Evolutionary conservation across 2,888 invertebrate species (phyloP), one percentile per base, ranked within the genome.

Genomic region (Mimumesa dahlbomi): DNA sequence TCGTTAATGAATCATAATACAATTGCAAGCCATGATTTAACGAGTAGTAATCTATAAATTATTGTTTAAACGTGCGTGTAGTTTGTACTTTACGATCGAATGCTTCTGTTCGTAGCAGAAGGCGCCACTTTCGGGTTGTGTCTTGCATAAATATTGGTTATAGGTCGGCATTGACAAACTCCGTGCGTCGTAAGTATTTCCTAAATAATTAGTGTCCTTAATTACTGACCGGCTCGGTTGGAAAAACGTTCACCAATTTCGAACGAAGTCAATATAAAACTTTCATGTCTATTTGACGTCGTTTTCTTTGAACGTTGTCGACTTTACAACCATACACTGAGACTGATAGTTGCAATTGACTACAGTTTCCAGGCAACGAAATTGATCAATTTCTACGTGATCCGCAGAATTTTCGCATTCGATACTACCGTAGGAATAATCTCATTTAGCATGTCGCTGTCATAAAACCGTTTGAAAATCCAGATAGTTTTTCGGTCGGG

Each of bases 341-440:
- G 34, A 61, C 56, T 56, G 59, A 82, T 43, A 84, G 79, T 11
- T 87, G 85, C 68, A 78, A 75, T 75, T 81, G 81, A 81, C 74
- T 80, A 72, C 67, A 84, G 88, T 87, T 80, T 84, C 87, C 77
- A 85, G 68, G 88, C 87, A 87, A 88, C 88, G 83, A 72, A 79
- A 78, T 72, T 62, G 43, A 87, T 87, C 79, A 85, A 85, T 86
- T 79, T 36, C 14, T 25, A 19, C 7, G 22, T 4, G 3, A 34
- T 50, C 56, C 16, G 6, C 29, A 18, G 5, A 38, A 54, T 34
- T n/a, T n/a, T n/a, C n/a, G n/a, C n/a, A n/a, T n/a, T n/a, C n/a
- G n/a, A n/a, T n/a, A n/a, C n/a, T n/a, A n/a, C n/a, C n/a, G n/a
- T n/a, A n/a, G n/a, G n/a, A n/a, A n/a, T n/a, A n/a, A n/a, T n/a